phyloP scores from a whole-genome alignment of 2,888 invertebrate genomes.

The Cataglyphis albicans region DNA sequence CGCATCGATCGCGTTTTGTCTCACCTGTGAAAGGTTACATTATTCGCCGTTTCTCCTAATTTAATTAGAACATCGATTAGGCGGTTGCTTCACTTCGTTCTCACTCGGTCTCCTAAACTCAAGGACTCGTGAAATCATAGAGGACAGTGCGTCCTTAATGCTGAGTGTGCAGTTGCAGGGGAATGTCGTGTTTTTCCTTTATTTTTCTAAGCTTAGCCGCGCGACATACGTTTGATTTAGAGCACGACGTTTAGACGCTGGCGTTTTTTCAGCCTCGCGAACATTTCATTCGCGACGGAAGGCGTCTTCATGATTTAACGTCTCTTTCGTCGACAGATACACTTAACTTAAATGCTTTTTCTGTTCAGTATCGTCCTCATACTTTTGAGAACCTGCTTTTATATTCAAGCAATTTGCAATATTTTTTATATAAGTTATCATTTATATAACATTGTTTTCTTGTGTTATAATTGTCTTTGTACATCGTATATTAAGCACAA shows the following conservation, averaged over 20 bases:
- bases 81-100: neutral
- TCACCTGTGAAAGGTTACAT: slow-evolving; percentile 44
- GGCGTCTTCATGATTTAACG: slow-evolving; percentile 62
- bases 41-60: slow-evolving; percentile 73
- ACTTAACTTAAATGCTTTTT: slow-evolving; percentile 64
- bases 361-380: slow-evolving; percentile 18
- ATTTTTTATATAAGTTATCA: neutral
- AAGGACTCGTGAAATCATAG: slow-evolving; percentile 19
- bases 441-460: neutral
- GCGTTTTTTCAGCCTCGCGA: slow-evolving; percentile 59
- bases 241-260: slow-evolving; percentile 41
- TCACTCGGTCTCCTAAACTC: neutral
- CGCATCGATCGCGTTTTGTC: slow-evolving; percentile 54
- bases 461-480: neutral
- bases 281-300: slow-evolving; percentile 38
- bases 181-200: slow-evolving; percentile 17
- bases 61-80: slow-evolving; percentile 77
- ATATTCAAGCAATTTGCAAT: neutral
- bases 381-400: neutral
- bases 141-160: neutral
- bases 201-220: slow-evolving; percentile 61
- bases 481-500: neutral
- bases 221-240: slow-evolving; percentile 66
- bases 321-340: slow-evolving; percentile 37
- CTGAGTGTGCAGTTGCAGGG: neutral